phyloP scores from a whole-genome alignment of 2,888 invertebrate genomes.

The Amphipoea oculea region DNA sequence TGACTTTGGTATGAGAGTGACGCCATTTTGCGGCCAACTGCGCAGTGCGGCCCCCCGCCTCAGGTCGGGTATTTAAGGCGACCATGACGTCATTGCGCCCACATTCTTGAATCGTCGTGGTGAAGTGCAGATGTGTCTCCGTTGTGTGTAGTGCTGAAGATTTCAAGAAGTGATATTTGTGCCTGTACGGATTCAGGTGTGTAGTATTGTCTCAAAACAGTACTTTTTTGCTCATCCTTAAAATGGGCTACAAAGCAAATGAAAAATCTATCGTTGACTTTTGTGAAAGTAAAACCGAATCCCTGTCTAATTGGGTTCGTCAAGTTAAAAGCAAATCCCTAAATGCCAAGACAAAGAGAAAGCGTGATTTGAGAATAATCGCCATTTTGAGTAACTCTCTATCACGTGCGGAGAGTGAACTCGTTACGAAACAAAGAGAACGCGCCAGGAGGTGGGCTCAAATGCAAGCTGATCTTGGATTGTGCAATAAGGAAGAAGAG shows the following conservation, averaged over 20 bases:
- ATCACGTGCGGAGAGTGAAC: constrained; percentile 90
- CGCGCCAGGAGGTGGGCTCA: constrained; percentile 91
- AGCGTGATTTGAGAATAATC: constrained; percentile 91
- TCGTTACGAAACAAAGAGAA: constrained; percentile 91
- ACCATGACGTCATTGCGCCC: constrained; percentile 83
- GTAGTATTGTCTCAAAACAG: constrained; percentile 83
- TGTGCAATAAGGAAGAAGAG: constrained; percentile 86
- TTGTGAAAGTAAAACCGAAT: constrained; percentile 90
- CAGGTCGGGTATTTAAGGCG: constrained; percentile 77
- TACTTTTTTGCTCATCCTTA: constrained; percentile 77
- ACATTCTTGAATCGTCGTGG: constrained; percentile 75
- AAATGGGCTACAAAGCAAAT: constrained; percentile 87
- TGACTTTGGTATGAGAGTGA: constrained; percentile 59
- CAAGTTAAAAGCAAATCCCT: constrained; percentile 92
- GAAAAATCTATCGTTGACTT: constrained; percentile 88
- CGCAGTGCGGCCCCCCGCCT: constrained; percentile 76
- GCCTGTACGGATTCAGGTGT: constrained; percentile 89
- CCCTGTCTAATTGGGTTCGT: constrained; percentile 91
- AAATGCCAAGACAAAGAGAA: constrained; percentile 90
- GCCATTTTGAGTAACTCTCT: constrained; percentile 92
- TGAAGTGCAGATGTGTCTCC: constrained; percentile 78
- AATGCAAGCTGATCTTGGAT: constrained; percentile 88
- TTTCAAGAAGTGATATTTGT: constrained; percentile 78
- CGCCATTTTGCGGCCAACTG: constrained; percentile 85
- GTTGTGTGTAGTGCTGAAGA: constrained; percentile 82